Conservation (phyloP, 2,113 vertebrate species). For the Furnarius figulus region DNA sequence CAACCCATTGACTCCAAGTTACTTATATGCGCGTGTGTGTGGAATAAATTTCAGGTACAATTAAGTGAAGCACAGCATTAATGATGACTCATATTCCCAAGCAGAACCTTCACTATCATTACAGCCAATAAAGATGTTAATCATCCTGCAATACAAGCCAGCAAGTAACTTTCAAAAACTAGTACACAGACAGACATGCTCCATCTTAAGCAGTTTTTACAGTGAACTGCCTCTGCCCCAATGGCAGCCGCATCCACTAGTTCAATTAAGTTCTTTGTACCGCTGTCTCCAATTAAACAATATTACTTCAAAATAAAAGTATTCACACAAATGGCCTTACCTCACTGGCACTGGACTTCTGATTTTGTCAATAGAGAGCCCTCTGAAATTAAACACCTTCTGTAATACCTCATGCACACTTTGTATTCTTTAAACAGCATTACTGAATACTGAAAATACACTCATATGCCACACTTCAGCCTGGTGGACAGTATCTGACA, state of each 20-base stretch:
- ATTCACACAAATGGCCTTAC: not conserved
- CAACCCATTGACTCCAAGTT: not conserved
- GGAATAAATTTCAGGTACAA: conserved; percentile 25
- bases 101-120: conserved; percentile 53
- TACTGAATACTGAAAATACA: not conserved
- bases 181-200: not conserved
- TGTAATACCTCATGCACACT: not conserved
- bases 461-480: not conserved
- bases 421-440: not conserved
- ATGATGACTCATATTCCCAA: not conserved
- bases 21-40: not conserved
- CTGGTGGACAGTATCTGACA: not conserved
- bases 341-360: not conserved
- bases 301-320: not conserved
- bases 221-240: not conserved
- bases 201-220: not conserved
- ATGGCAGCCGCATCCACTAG: not conserved
- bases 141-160: not conserved
- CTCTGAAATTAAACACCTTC: not conserved
- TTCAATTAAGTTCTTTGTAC: not conserved
- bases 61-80: conserved; percentile 33
- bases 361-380: not conserved
- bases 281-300: not conserved
- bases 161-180: conserved; percentile 9
- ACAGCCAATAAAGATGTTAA: conserved; percentile 30